phyloP scores from a whole-genome alignment of 2,113 vertebrate species.

The Theristicus caerulescens region DNA sequence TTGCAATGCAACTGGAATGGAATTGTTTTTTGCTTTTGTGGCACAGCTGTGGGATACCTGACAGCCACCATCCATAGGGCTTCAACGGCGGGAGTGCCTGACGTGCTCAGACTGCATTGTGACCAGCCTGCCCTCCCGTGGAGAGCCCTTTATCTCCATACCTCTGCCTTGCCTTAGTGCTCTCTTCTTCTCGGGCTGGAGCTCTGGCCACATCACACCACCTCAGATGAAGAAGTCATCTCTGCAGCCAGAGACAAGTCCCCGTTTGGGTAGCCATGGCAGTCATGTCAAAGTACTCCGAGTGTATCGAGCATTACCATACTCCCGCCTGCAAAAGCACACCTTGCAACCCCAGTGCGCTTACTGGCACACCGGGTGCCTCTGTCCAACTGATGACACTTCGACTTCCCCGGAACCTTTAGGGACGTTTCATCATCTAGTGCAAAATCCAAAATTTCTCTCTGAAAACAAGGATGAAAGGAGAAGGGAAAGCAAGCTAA shows the following conservation, averaged over 20 bases:
- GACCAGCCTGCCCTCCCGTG: background rate
- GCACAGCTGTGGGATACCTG: background rate
- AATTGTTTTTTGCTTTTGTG: background rate
- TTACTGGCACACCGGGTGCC: background rate
- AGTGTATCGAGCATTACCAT: fast-evolving
- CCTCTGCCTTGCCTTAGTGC: background rate
- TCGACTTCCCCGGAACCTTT: background rate
- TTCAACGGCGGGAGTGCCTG: background rate
- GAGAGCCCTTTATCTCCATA: background rate
- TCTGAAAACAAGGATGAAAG: background rate
- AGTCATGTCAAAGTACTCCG: background rate
- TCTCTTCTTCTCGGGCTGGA: background rate
- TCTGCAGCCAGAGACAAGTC: too few relatives aligned
- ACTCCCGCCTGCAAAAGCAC: background rate
- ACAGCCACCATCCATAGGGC: background rate
- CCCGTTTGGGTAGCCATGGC: background rate
- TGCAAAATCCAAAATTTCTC: background rate
- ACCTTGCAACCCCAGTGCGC: background rate
- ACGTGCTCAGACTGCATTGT: too few relatives aligned
- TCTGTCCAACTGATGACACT: background rate
- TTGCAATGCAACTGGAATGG: background rate
- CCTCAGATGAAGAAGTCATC: background rate
- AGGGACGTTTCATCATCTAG: background rate
- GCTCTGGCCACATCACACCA: background rate
- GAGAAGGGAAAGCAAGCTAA: background rate